Evolutionary conservation across 1,140 invertebrate species (phyloP).

Genomic region (Drosophila asahinai): DNA sequence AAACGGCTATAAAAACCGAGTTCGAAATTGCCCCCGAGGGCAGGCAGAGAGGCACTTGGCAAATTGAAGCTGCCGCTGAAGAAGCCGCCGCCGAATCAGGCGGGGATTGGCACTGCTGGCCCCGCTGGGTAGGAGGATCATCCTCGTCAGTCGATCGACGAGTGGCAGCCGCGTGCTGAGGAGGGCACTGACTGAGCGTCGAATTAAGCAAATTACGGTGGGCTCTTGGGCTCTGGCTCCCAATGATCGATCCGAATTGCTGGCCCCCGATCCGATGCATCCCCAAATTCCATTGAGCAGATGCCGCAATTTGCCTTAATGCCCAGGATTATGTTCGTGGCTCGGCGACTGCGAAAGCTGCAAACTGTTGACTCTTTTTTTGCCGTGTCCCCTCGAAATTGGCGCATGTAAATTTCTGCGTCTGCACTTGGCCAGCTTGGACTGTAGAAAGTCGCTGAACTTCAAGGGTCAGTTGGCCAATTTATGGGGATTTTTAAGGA

Average conservation of each 20-base stretch:
- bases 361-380: conserved; percentile 79
- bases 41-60: conserved; percentile 41
- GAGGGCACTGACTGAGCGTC: conserved; percentile 50
- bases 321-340: conserved; percentile 71
- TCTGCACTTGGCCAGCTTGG: background rate
- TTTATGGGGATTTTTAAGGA: background rate
- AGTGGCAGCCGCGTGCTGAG: conserved; percentile 79
- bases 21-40: conserved; percentile 55
- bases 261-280: background rate
- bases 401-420: conserved; percentile 73
- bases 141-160: conserved; percentile 70
- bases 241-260: conserved; percentile 49
- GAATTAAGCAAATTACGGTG: conserved; percentile 81
- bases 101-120: conserved; percentile 8
- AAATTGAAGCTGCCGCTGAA: conserved; percentile 76
- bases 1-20: conserved; percentile 29
- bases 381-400: conserved; percentile 59
- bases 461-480: conserved; percentile 15
- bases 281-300: conserved; percentile 12
- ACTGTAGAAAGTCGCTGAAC: conserved; percentile 5
- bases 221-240: conserved; percentile 47
- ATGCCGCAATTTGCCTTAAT: conserved; percentile 80
- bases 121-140: conserved; percentile 46
- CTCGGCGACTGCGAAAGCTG: conserved; percentile 51
- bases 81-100: conserved; percentile 49